Conservation (phyloP, 1,140 invertebrate species). For the Eulimnadia texana region DNA sequence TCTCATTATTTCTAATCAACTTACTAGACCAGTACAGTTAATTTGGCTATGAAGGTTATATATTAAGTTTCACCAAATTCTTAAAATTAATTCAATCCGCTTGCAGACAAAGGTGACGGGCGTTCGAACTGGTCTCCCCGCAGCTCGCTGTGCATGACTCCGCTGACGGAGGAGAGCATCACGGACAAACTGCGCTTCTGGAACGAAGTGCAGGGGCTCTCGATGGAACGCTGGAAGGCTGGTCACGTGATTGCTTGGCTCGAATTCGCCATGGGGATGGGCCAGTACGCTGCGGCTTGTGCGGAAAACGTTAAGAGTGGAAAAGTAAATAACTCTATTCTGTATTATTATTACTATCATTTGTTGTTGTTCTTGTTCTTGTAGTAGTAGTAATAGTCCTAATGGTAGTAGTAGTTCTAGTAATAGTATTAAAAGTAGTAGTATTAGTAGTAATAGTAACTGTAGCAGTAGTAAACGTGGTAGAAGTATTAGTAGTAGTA, state of each 20-base stretch:
- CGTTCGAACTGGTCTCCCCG: slow-evolving; percentile 21
- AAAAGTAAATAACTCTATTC: slow-evolving; percentile 43
- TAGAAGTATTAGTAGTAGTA: too few relatives aligned
- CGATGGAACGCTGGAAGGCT: slow-evolving; percentile 82
- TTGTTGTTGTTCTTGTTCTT: background rate
- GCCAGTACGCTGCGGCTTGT: slow-evolving; percentile 73
- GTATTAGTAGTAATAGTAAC: too few relatives aligned
- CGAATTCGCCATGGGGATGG: slow-evolving; percentile 83
- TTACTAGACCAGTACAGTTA: too few relatives aligned
- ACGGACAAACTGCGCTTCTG: slow-evolving; percentile 63
- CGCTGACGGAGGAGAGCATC: slow-evolving; percentile 66
- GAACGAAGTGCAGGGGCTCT: slow-evolving; percentile 67
- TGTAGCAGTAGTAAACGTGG: too few relatives aligned
- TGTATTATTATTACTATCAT: background rate
- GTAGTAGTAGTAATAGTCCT: too few relatives aligned
- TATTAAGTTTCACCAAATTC: too few relatives aligned
- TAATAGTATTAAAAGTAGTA: too few relatives aligned
- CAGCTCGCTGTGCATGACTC: slow-evolving; percentile 38
- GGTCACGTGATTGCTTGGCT: slow-evolving; percentile 85
- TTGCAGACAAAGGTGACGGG: slow-evolving; percentile 16
- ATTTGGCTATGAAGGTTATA: too few relatives aligned
- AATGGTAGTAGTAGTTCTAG: too few relatives aligned
- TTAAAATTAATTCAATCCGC: too few relatives aligned
- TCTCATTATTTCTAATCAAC: too few relatives aligned
- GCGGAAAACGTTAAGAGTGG: slow-evolving; percentile 88